These are phyloP conservation scores for Ctenochaetus hawaiiensis DNA, from an alignment of 2,797 vertebrate species.

Conservation along the genomic window DNA sequence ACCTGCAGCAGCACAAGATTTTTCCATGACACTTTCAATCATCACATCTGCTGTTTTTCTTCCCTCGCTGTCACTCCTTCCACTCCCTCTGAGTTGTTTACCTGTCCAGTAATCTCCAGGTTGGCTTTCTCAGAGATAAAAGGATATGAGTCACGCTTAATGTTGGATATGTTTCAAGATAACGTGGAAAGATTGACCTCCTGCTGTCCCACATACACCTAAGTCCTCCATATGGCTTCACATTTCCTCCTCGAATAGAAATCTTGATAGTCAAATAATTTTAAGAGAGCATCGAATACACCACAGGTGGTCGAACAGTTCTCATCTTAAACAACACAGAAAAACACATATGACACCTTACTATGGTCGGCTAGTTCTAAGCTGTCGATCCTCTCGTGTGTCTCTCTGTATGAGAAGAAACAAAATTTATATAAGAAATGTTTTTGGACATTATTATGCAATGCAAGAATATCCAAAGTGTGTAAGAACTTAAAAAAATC, in stretches of 20 bases:
- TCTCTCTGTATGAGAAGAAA: no score
- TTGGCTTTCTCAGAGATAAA: slow-evolving; percentile 49
- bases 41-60: not conserved
- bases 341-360: no score
- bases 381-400: no score
- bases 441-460: not conserved
- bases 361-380: no score
- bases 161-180: slow-evolving; percentile 56
- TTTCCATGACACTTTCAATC: not conserved
- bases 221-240: slow-evolving; percentile 40
- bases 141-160: slow-evolving; percentile 38
- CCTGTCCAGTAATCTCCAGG: slow-evolving; percentile 20
- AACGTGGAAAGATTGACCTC: slow-evolving; percentile 47
- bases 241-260: slow-evolving; percentile 11
- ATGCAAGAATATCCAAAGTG: not conserved
- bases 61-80: not conserved
- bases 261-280: not conserved
- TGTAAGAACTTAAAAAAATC: not conserved
- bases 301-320: no score
- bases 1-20: not conserved
- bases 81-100: slow-evolving; percentile 32
- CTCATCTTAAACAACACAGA: no score
- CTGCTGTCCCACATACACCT: slow-evolving; percentile 41
- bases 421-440: not conserved
- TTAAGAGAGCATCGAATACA: no score